A percentile compares a stretch with the other conserved stretches of the same genome.
Conservation (phyloP, 2,797 vertebrate species). For the Peromyscus aztecus region DNA sequence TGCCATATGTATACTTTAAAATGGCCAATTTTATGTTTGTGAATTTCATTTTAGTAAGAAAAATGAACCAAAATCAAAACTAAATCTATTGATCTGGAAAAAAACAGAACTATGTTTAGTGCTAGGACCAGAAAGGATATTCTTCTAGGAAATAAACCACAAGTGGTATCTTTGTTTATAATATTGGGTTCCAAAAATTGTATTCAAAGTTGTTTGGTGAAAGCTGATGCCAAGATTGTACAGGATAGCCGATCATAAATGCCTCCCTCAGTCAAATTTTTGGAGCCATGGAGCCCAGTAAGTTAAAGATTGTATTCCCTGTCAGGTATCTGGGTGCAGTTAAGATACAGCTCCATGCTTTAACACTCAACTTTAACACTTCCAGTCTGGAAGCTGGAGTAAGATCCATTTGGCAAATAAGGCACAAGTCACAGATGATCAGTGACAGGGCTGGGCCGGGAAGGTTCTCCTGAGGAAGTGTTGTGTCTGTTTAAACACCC, state of each 20-base stretch:
- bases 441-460: not conserved
- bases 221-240: not conserved
- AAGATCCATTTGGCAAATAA: not conserved
- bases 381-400: not conserved
- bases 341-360: not conserved
- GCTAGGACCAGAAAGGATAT: not conserved
- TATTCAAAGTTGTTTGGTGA: constrained; percentile 25
- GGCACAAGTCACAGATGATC: not conserved
- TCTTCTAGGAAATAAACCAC: constrained; percentile 57
- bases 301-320: not conserved
- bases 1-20: not conserved
- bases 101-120: constrained; percentile 50
- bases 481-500: not conserved
- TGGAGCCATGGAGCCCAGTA: not conserved
- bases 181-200: not conserved
- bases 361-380: constrained; percentile 9
- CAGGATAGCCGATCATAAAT: not conserved
- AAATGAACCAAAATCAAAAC: constrained; percentile 37
- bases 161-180: constrained; percentile 32
- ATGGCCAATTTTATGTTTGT: constrained; percentile 23
- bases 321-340: not conserved
- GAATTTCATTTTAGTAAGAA: constrained; percentile 18
- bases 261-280: not conserved
- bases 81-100: constrained; percentile 31
- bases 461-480: not conserved